Conservation (phyloP, 2,113 vertebrate species). For the Rhynchomys soricoides region DNA sequence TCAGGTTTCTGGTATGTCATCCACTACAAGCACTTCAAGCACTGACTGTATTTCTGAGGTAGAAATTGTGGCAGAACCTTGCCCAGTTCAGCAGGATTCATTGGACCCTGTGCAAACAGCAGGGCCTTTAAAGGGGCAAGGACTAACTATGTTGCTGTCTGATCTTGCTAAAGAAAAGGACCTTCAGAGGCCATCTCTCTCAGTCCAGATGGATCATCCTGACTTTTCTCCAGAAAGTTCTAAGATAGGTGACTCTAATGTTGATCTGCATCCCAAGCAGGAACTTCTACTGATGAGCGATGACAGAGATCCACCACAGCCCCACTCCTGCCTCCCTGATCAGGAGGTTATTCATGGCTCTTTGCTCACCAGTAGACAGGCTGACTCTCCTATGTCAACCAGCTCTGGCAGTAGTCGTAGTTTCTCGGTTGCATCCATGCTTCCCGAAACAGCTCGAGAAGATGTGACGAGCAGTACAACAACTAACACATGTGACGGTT, state of each 20-base stretch:
- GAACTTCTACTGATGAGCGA: constrained; percentile 86
- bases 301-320: constrained; percentile 84
- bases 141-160: constrained; percentile 86
- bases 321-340: constrained; percentile 90
- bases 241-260: constrained; percentile 79
- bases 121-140: constrained; percentile 84
- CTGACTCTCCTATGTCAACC: constrained; percentile 93
- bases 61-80: constrained; percentile 74
- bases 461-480: constrained; percentile 85
- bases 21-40: constrained; percentile 68
- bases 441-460: constrained; percentile 89
- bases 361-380: constrained; percentile 88
- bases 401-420: constrained; percentile 92
- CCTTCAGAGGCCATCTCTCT: constrained; percentile 79
- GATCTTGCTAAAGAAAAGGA: constrained; percentile 84
- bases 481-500: constrained; percentile 89
- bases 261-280: constrained; percentile 82
- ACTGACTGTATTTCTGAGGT: constrained; percentile 75
- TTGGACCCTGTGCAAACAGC: constrained; percentile 79
- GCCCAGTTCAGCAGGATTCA: constrained; percentile 61
- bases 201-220: constrained; percentile 78
- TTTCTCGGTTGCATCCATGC: constrained; percentile 98
- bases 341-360: constrained; percentile 88
- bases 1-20: constrained; percentile 77
- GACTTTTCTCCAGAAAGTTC: constrained; percentile 83